Conservation (phyloP, 35 echinoderm and acorn worm species). For the Heliocidaris tuberculata region DNA sequence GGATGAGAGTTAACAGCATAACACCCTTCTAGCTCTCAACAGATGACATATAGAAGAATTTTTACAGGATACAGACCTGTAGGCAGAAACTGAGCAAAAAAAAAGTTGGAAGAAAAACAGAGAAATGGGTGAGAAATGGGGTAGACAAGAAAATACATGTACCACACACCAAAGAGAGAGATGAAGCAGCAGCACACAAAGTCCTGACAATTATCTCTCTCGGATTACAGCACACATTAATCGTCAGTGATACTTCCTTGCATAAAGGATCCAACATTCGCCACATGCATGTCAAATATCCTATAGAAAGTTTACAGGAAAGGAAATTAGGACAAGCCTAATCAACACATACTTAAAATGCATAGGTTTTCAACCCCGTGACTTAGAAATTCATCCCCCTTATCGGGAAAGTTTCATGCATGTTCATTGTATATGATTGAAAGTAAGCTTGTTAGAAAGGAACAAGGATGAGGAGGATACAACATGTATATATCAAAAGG, state of each 20-base stretch:
- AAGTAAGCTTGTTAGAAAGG: neutral
- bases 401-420: neutral
- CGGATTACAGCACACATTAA: neutral
- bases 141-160: neutral
- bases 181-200: neutral
- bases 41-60: too few relatives aligned
- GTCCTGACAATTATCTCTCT: neutral
- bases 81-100: too few relatives aligned
- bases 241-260: neutral
- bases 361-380: neutral
- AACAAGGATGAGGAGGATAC: neutral
- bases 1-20: too few relatives aligned
- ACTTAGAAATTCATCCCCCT: neutral
- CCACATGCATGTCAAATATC: neutral
- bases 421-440: neutral
- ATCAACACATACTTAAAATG: neutral
- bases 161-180: neutral
- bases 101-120: neutral
- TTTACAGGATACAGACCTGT: too few relatives aligned
- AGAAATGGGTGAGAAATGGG: neutral
- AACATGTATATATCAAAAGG: neutral
- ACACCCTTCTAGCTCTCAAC: too few relatives aligned
- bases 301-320: too few relatives aligned
- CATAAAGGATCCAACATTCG: neutral
- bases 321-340: neutral